Evolutionary conservation across 2,888 invertebrate species (phyloP).

Genomic region (Microplitis manilae): DNA sequence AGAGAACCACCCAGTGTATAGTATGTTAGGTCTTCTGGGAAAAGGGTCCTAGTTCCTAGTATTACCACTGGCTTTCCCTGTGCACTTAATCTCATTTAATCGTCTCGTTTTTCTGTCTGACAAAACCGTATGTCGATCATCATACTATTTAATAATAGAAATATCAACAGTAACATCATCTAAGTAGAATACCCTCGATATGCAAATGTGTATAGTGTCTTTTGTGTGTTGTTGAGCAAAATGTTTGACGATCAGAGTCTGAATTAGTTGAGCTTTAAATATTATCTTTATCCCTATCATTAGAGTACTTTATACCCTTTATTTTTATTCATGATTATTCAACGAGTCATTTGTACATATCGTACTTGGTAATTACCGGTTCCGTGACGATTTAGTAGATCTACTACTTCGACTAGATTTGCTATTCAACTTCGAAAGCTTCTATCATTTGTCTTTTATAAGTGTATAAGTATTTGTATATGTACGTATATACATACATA

Average conservation of each 20-base stretch:
- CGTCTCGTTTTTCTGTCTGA: constrained; percentile 52
- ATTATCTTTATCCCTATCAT: neutral
- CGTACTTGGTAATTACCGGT: constrained; percentile 59
- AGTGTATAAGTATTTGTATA: constrained; percentile 8
- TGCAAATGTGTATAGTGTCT: too few species aligned
- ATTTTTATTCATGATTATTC: constrained; percentile 64
- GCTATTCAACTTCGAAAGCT: constrained; percentile 39
- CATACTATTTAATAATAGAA: neutral
- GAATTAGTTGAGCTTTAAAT: constrained; percentile 50
- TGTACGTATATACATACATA: neutral
- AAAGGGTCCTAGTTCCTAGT: constrained; percentile 50
- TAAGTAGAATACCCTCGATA: too few species aligned
- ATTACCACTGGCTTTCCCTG: constrained; percentile 21
- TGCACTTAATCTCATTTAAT: constrained; percentile 58
- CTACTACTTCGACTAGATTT: constrained; percentile 20
- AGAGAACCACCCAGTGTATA: neutral
- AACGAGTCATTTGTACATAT: constrained; percentile 57
- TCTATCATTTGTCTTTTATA: constrained; percentile 44
- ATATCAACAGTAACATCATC: too few species aligned
- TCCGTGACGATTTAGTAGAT: constrained; percentile 48
- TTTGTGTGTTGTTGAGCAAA: too few species aligned
- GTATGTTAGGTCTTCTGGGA: constrained; percentile 57
- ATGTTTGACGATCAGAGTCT: constrained; percentile 47
- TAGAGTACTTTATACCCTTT: constrained; percentile 47
- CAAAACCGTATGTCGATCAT: constrained; percentile 37